Base-by-base conservation (phyloP, 2,888 invertebrate genomes). In the Lutraria lutraria region DNA sequence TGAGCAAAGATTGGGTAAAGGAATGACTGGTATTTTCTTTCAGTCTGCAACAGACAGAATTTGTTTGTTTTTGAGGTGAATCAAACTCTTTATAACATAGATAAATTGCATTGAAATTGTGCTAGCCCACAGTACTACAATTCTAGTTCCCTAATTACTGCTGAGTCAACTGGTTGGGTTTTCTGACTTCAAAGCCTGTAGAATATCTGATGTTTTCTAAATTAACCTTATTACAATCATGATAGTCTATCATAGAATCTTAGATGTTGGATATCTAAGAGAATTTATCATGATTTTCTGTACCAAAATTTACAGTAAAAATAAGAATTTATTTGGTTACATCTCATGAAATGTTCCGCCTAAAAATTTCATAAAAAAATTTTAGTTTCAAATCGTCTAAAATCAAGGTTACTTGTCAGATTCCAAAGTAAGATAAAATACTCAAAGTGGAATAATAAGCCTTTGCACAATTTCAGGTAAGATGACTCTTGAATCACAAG, bases 31-130 rank as follows among this genome's bases (percentile, higher is more conserved):
- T 81, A 88, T 88, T 81, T 63, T 80, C 54, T 21, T 54, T 52
- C 31, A 53, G 56, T 83, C 84, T 81, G 53, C 53, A 84, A 81
- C 54, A 83, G 56, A 68, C 85, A 56, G 79, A 85, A 56, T 85
- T 43, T 88, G 88, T 88, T 88, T 88, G 82, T 85, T 88, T 88
- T 88, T 85, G 25, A 88, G 88, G 88, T 85, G 88, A 88, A 85
- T 88, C 81, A 85, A 52, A 29, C 43, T 53, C 68, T 25, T 53
- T 34, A 25, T 15, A 56, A 81, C n/a, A 80, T 25, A 88, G 88
- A 88, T 88, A 88, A 84, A 88, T 88, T 83, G 68, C 60, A 60
- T 85, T 79, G 80, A 80, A 54, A 85, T 85, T 34, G 85, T 54
- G n/a, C 80, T 85, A 43, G 60, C 80, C 85, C 56, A 85, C 80